These are phyloP conservation scores for Coendou prehensilis DNA, from an alignment of 2,797 vertebrate genomes.

Conservation along the genomic window DNA sequence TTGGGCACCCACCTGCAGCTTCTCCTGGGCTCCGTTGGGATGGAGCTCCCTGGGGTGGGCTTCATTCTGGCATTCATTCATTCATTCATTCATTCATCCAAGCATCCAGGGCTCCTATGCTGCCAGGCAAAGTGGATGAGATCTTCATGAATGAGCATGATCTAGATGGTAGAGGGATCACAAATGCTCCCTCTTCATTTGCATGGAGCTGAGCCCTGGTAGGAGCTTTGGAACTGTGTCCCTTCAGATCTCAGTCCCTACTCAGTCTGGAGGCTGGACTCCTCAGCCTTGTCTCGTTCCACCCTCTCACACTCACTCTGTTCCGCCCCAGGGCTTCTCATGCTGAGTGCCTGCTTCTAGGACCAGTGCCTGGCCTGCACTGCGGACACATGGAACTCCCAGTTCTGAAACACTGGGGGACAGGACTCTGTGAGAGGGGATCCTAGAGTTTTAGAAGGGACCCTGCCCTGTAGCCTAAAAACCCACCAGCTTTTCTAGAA, in stretches of 20 bases:
- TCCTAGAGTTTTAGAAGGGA: background rate
- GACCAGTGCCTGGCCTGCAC: background rate
- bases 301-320: background rate
- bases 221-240: background rate
- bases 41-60: background rate
- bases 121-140: background rate
- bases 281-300: background rate
- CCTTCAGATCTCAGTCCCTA: background rate
- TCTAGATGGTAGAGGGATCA: background rate
- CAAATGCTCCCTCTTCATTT: background rate
- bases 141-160: background rate
- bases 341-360: background rate
- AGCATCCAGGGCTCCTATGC: no score
- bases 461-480: background rate
- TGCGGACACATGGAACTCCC: background rate
- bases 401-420: background rate
- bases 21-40: background rate
- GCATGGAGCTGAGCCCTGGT: background rate
- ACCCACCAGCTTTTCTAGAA: background rate
- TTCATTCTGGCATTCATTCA: background rate
- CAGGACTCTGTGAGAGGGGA: background rate
- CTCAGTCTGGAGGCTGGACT: background rate
- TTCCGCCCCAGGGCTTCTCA: background rate
- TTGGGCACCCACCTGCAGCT: background rate
- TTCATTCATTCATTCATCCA: background rate